These are phyloP conservation scores for Radopholus similis DNA, from an alignment of 1,140 invertebrate species.

Conservation along the genomic window DNA sequence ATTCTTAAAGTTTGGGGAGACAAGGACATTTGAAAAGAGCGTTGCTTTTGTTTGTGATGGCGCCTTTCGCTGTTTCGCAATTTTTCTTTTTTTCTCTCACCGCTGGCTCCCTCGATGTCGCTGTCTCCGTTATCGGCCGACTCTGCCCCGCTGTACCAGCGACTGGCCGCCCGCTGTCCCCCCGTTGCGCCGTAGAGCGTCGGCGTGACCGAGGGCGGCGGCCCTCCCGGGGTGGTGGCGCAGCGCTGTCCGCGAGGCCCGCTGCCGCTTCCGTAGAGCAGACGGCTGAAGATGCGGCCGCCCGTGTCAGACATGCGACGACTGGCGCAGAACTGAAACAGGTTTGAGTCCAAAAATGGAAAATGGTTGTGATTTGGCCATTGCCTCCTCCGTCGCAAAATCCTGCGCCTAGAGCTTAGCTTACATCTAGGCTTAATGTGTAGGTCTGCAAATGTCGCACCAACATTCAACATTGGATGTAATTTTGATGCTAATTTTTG, in stretches of 20 bases:
- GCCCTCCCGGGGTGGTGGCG: conserved; percentile 38
- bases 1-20: too few relatives aligned
- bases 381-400: too few relatives aligned
- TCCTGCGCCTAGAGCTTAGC: too few relatives aligned
- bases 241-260: conserved; percentile 1
- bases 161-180: background rate
- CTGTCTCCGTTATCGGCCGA: conserved; percentile 1
- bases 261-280: conserved; percentile 19
- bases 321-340: background rate
- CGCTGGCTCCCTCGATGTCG: background rate
- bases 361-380: background rate
- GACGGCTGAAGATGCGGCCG: conserved; percentile 38
- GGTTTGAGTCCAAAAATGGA: background rate
- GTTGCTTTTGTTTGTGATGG: too few relatives aligned
- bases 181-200: conserved; percentile 2
- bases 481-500: background rate
- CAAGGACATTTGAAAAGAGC: too few relatives aligned
- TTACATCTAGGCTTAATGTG: conserved; percentile 10
- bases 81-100: background rate
- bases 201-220: conserved; percentile 16
- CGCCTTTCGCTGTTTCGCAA: too few relatives aligned
- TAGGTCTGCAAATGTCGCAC: too few relatives aligned
- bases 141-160: conserved; percentile 3
- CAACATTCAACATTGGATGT: conserved; percentile 25
- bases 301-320: conserved; percentile 58